Evolutionary conservation across 2,888 invertebrate species (phyloP), one percentile per base, ranked within the genome.

Genomic region (Orthosia incerta): DNA sequence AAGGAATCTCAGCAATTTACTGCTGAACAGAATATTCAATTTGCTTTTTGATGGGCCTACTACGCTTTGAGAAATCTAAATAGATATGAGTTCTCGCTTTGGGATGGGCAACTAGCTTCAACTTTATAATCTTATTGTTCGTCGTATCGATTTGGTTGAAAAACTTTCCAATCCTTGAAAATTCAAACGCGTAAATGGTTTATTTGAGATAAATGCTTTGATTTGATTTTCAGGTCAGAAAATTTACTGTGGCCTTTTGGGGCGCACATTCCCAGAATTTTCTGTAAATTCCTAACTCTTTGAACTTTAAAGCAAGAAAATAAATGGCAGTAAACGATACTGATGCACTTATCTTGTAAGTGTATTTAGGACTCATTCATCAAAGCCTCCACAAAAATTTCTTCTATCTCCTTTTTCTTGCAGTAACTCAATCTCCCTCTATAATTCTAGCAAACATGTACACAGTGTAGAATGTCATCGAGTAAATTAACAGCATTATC

Each of bases 401-500:
- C 20, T 18, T 5, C 3, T 3, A 45, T 16, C 12, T 31, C 18
- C 20, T 16, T 39, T 55, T 39, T 66, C 53, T 68, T 15, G 2
- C 23, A 46, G 69, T 55, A 74, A 79, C 26, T 26, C n/a, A 15
- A 79, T 69, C 50, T 51, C 26, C 13, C 12, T 56, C 50, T 12
- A 65, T 68, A 59, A 65, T 68, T 60, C 16, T 31, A n/a, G 56
- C 53, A 67, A 81, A 73, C 23, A 73, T 67, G 72, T 76, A 69
- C 64, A 56, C 60, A 79, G 72, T 80, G 31, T 81, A 71, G 51
- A 53, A 71, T 82, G 62, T 60, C 66, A 59, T 57, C 31, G 62
- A 51, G 71, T 80, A 82, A 82, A 82, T 80, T 82, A 77, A 71
- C 46, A 31, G 51, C 51, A 53, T 70, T 76, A 73, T 82, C 79